phyloP scores from a whole-genome alignment of 2,113 vertebrate genomes.

The Apistogramma diplotaenia region DNA sequence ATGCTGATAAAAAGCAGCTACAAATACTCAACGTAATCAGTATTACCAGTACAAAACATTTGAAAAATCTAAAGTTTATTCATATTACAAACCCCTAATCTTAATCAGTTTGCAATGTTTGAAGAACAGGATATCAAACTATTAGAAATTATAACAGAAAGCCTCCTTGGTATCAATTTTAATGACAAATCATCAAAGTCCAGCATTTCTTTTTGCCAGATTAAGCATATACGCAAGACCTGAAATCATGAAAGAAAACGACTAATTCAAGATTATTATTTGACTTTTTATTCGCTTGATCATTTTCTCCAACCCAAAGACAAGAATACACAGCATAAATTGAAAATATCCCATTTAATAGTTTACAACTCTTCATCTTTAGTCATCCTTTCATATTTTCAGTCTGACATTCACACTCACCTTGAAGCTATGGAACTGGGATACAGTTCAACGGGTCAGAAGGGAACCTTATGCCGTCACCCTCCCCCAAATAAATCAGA shows the following conservation, averaged over 20 bases:
- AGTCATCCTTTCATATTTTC: conserved; percentile 70
- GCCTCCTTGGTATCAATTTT: background rate
- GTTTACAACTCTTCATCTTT: conserved; percentile 86
- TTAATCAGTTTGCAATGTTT: background rate
- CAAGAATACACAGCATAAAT: conserved; percentile 96
- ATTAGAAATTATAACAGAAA: background rate
- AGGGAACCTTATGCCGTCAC: conserved; percentile 30
- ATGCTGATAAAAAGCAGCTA: background rate
- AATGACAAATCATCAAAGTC: background rate
- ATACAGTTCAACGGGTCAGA: conserved; percentile 66
- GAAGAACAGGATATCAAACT: background rate
- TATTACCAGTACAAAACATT: background rate
- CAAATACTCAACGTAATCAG: background rate
- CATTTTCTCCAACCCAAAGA: conserved; percentile 97
- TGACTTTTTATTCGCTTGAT: conserved; percentile 86
- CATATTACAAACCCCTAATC: too few relatives aligned
- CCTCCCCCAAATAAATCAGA: conserved; percentile 34
- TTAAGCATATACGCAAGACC: background rate
- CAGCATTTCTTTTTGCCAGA: background rate
- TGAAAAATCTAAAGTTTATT: too few relatives aligned
- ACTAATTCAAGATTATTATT: conserved; percentile 52
- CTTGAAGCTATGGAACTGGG: conserved; percentile 66
- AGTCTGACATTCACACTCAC: conserved; percentile 74
- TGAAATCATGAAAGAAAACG: conserved; percentile 33
- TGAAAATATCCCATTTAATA: conserved; percentile 96